A percentile compares a stretch with the other conserved stretches of the same genome.
phyloP scores from a whole-genome alignment of 2,888 invertebrate genomes.

The Ceramica pisi region DNA sequence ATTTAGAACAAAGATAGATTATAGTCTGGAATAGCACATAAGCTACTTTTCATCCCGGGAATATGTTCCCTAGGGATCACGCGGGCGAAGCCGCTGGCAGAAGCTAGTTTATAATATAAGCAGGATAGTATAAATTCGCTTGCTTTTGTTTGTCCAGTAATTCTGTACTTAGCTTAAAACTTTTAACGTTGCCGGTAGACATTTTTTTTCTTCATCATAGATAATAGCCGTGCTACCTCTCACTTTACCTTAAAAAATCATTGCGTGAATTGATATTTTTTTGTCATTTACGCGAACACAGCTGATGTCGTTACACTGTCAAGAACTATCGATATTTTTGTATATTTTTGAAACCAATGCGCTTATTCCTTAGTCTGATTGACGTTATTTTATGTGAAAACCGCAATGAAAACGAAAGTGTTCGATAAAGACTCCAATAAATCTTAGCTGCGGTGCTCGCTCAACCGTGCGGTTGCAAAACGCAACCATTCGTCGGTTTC shows the following conservation, averaged over 20 bases:
- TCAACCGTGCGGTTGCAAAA: slow-evolving; percentile 57
- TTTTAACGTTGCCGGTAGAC: neutral
- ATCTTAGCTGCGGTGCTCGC: slow-evolving; percentile 21
- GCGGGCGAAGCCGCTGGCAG: too few species aligned
- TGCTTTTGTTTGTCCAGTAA: too few species aligned
- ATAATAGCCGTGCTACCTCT: slow-evolving; percentile 27
- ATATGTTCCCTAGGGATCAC: too few species aligned
- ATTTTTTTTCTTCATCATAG: slow-evolving; percentile 29
- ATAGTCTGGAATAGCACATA: too few species aligned
- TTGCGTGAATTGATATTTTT: slow-evolving; percentile 26
- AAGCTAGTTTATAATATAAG: too few species aligned
- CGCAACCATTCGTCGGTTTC: slow-evolving; percentile 43
- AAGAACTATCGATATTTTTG: neutral
- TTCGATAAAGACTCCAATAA: slow-evolving; percentile 3
- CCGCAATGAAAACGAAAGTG: slow-evolving; percentile 28
- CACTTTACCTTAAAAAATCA: slow-evolving; percentile 27
- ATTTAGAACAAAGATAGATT: too few species aligned
- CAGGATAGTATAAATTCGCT: too few species aligned
- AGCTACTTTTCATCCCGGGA: too few species aligned
- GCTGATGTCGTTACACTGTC: neutral
- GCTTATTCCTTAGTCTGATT: neutral
- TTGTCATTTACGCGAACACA: slow-evolving; percentile 20
- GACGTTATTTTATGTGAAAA: neutral
- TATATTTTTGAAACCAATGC: slow-evolving; percentile 8
- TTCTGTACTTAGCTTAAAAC: neutral